Percentiles rank a stretch among this genome's conserved stretches.
Conservation (phyloP, 2,113 vertebrate genomes). For the Melanotaenia duboulayi region DNA sequence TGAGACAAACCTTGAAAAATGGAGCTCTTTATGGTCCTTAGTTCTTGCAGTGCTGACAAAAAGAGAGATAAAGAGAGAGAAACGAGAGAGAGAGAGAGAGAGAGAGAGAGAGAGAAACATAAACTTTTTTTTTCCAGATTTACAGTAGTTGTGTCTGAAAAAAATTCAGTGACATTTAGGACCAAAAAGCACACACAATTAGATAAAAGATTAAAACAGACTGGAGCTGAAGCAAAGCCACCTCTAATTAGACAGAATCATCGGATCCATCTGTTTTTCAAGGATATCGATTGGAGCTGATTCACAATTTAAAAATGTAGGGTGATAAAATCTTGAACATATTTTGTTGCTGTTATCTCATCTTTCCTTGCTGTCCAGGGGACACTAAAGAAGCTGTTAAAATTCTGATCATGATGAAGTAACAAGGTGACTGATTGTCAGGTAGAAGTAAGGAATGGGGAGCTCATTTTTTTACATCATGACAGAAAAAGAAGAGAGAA, state of each 20-base stretch:
- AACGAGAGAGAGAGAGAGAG: too few relatives aligned
- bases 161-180: too few relatives aligned
- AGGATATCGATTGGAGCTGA: neutral
- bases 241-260: neutral
- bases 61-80: too few relatives aligned
- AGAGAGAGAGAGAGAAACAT: too few relatives aligned
- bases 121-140: too few relatives aligned
- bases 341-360: constrained; percentile 29
- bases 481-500: neutral
- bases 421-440: constrained; percentile 38
- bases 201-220: neutral
- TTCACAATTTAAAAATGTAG: constrained; percentile 5
- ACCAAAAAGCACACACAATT: neutral
- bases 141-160: too few relatives aligned
- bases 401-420: constrained; percentile 35
- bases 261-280: neutral
- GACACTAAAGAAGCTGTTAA: constrained; percentile 5
- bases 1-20: too few relatives aligned
- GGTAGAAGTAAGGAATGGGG: neutral
- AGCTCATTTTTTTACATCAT: constrained; percentile 9
- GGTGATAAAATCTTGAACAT: constrained; percentile 3
- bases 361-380: constrained; percentile 10
- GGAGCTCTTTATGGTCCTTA: too few relatives aligned
- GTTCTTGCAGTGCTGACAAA: too few relatives aligned
- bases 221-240: neutral